Percentiles rank a stretch among this genome's conserved stretches.
Evolutionary conservation across 2,113 vertebrate genomes (phyloP).

Genomic region (Aptenodytes patagonicus): DNA sequence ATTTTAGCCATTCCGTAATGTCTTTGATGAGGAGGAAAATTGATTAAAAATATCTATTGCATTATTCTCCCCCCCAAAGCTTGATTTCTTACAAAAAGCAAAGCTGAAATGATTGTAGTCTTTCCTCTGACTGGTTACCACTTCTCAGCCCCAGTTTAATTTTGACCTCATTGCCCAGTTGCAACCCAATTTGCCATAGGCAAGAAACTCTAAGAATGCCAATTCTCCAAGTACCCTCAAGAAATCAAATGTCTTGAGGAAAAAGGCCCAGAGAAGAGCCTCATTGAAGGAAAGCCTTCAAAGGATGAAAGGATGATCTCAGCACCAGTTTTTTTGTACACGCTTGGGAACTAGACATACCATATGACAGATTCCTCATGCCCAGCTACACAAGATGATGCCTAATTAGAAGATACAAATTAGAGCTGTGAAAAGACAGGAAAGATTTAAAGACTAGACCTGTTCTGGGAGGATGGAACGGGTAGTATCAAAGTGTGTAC

Average conservation of each 20-base stretch:
- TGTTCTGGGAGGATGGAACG: not conserved
- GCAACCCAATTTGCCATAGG: not conserved
- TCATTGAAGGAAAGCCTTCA: not conserved
- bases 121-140: not conserved
- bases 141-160: not conserved
- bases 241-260: not conserved
- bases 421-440: not conserved
- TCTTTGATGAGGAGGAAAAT: not conserved
- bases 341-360: not conserved
- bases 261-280: not conserved
- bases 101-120: not conserved
- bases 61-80: not conserved
- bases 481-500: not conserved
- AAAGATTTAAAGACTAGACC: not conserved
- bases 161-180: not conserved
- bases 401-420: not conserved
- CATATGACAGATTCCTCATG: not conserved
- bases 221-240: not conserved
- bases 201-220: not conserved
- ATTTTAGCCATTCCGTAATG: not conserved
- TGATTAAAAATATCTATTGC: not conserved
- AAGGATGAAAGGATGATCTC: not conserved
- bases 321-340: not conserved
- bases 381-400: not conserved
- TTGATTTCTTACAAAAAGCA: not conserved